A percentile compares a stretch with the other conserved stretches of the same genome.
phyloP scores from a whole-genome alignment of 2,797 vertebrate genomes.

The Sparidentex hasta region DNA sequence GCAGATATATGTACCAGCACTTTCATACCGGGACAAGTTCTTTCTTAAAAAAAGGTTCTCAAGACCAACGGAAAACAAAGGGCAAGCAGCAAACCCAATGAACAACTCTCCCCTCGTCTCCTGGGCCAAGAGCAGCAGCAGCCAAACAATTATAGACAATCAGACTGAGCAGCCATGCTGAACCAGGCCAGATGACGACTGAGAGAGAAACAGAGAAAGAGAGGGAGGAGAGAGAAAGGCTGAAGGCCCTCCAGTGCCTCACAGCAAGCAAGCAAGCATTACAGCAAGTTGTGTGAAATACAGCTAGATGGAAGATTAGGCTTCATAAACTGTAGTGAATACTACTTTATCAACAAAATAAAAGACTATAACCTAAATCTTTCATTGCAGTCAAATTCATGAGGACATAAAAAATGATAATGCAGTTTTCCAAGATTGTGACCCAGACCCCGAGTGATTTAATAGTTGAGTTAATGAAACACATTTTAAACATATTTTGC shows the following conservation, averaged over 20 bases:
- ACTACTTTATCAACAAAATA: too few relatives aligned
- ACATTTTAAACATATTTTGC: too few relatives aligned
- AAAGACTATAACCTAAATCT: too few relatives aligned
- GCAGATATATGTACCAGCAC: background rate
- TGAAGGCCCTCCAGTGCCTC: background rate
- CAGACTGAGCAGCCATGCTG: constrained; percentile 40
- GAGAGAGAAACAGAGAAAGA: background rate
- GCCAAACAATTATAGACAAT: constrained; percentile 59
- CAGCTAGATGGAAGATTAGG: background rate
- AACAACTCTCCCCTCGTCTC: constrained; percentile 22
- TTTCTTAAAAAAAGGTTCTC: constrained; percentile 23
- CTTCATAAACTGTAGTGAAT: too few relatives aligned
- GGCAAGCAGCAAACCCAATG: background rate
- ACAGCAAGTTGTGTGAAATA: constrained; percentile 3
- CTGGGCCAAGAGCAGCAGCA: constrained; percentile 30
- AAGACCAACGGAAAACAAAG: constrained; percentile 10
- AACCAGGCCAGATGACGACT: constrained; percentile 40
- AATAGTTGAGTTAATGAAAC: too few relatives aligned
- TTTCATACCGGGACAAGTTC: constrained; percentile 4
- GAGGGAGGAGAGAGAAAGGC: background rate
- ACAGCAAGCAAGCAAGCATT: background rate
- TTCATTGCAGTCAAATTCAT: too few relatives aligned
- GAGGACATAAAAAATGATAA: too few relatives aligned
- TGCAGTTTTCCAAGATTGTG: too few relatives aligned
- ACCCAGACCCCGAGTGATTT: too few relatives aligned